A percentile compares a stretch with the other conserved stretches of the same genome.
phyloP scores from a whole-genome alignment of 2,113 vertebrate genomes.

The Rallus limicola region DNA sequence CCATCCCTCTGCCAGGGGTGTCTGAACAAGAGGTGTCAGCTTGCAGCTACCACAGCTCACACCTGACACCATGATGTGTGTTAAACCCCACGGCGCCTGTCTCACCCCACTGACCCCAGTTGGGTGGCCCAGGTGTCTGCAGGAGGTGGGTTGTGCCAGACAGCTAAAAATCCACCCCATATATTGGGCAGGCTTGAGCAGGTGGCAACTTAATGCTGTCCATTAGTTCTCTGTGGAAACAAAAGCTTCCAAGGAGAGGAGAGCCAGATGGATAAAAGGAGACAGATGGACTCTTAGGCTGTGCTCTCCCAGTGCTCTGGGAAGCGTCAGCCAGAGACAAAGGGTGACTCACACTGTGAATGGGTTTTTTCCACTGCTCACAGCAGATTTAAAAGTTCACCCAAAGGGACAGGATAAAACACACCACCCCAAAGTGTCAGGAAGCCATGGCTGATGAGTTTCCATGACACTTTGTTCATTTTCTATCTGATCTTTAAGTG shows the following conservation, averaged over 20 bases:
- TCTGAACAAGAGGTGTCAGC: not conserved
- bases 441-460: not conserved
- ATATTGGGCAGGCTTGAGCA: not conserved
- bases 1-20: not conserved
- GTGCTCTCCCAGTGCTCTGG: not conserved
- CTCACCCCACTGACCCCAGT: not conserved
- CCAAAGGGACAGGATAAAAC: conserved; percentile 6
- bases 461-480: not conserved
- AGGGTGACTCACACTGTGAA: not conserved
- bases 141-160: not conserved
- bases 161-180: not conserved
- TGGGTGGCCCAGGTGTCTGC: not conserved
- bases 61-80: fast-evolving
- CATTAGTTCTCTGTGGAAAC: conserved; percentile 29
- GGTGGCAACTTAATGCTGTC: conserved; percentile 40
- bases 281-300: conserved; percentile 26
- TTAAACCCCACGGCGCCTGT: fast-evolving
- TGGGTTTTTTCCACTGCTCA: conserved; percentile 27
- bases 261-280: conserved; percentile 50
- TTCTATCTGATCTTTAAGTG: not conserved
- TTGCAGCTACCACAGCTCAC: fast-evolving
- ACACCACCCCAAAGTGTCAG: not conserved
- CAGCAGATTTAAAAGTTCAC: conserved; percentile 15
- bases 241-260: conserved; percentile 22
- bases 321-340: not conserved